phyloP scores from a whole-genome alignment of 1,140 invertebrate genomes.

The Hypsibius dujardini region DNA sequence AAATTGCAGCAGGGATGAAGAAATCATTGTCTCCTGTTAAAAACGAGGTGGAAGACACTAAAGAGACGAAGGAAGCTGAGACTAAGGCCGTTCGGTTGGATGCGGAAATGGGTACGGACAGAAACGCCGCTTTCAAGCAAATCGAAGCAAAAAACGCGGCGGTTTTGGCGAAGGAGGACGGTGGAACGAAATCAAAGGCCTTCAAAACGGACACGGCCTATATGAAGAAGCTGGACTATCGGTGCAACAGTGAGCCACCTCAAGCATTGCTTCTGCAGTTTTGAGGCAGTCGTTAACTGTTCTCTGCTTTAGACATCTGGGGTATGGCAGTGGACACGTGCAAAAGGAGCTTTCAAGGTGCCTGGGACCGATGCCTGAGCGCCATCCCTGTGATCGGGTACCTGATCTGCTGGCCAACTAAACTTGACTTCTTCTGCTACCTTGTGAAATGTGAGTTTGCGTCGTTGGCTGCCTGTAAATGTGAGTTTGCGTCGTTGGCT shows the following conservation, averaged over 20 bases:
- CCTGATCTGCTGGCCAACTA: constrained; percentile 12
- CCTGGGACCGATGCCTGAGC: not conserved
- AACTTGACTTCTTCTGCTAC: constrained; percentile 10
- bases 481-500: no score
- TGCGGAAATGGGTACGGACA: constrained; percentile 17
- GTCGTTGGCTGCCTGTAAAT: no score
- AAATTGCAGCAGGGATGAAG: not conserved
- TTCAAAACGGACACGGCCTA: constrained; percentile 21
- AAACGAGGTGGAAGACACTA: constrained; percentile 5
- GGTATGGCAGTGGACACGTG: not conserved
- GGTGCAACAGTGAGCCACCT: constrained; percentile 28
- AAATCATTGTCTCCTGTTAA: not conserved
- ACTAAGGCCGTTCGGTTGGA: constrained; percentile 9
- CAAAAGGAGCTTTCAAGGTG: not conserved
- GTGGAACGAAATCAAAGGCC: constrained; percentile 10
- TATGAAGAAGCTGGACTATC: constrained; percentile 26
- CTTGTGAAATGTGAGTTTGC: constrained; percentile 7
- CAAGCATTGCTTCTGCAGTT: no score
- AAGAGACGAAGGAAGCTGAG: constrained; percentile 22
- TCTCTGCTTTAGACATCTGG: constrained; percentile 16
- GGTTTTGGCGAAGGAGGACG: not conserved
- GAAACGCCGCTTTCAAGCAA: constrained; percentile 18
- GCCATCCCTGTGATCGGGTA: constrained; percentile 13
- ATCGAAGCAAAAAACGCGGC: constrained; percentile 18
- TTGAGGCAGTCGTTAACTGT: no score